These are phyloP conservation scores for Metalampra italica DNA, from an alignment of 2,888 invertebrate species.

Conservation along the genomic window DNA sequence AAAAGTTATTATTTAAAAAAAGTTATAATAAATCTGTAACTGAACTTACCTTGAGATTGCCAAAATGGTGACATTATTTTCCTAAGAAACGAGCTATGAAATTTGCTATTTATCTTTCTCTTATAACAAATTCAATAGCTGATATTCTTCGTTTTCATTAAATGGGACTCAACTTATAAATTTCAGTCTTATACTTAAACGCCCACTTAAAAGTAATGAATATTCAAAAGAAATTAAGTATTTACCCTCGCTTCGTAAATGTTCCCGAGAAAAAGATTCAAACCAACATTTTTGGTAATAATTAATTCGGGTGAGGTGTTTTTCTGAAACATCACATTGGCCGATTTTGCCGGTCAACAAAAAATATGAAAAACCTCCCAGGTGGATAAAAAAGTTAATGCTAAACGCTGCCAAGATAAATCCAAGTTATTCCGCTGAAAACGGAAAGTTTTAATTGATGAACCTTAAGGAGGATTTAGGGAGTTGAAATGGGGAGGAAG, in stretches of 20 bases:
- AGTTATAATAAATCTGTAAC: too few relatives aligned
- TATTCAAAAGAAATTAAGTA: conserved; percentile 1
- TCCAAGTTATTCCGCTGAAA: conserved; percentile 34
- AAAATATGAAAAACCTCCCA: conserved; percentile 15
- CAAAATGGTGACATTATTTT: too few relatives aligned
- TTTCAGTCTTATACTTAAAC: not conserved
- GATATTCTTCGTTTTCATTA: too few relatives aligned
- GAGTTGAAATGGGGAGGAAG: conserved; percentile 6
- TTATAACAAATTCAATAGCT: too few relatives aligned
- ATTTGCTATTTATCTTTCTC: too few relatives aligned
- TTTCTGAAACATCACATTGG: conserved; percentile 4
- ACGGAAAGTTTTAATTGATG: conserved; percentile 52
- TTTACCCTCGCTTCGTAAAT: not conserved
- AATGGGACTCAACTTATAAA: not conserved
- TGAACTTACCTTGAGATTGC: too few relatives aligned
- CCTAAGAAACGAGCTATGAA: too few relatives aligned
- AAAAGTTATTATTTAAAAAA: too few relatives aligned
- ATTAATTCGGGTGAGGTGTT: conserved; percentile 7
- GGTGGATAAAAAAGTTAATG: conserved; percentile 24
- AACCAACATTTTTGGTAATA: not conserved
- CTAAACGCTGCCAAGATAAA: conserved; percentile 32
- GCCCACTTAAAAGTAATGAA: not conserved
- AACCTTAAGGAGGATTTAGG: conserved; percentile 21
- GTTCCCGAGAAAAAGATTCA: not conserved
- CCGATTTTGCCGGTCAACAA: conserved; percentile 9